Conservation (phyloP, 2,113 vertebrate genomes). For the Coturnix japonica region DNA sequence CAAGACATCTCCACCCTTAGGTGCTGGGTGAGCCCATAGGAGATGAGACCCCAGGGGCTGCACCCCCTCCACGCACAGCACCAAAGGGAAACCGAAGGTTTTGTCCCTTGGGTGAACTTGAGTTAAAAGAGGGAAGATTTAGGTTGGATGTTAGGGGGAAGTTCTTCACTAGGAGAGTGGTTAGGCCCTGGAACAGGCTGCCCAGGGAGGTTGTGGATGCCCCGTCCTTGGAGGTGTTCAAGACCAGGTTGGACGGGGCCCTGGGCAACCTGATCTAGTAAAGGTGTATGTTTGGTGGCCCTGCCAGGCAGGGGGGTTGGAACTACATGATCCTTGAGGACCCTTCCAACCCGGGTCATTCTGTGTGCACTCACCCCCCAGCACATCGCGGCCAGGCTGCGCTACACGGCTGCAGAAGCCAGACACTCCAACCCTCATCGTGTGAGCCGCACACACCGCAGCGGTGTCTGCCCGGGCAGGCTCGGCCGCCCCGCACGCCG, state of each 20-base stretch:
- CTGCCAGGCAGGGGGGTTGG: too few species aligned
- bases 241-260: too few species aligned
- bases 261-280: too few species aligned
- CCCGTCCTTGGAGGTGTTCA: too few species aligned
- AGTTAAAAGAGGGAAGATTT: too few species aligned
- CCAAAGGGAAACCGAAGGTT: accelerated
- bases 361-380: not conserved
- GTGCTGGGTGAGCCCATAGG: not conserved
- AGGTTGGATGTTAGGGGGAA: too few species aligned
- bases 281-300: too few species aligned
- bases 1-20: not conserved
- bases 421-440: accelerated
- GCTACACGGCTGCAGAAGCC: accelerated
- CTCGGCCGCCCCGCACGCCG: accelerated
- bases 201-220: too few species aligned
- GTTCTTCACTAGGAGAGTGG: too few species aligned
- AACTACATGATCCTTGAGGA: too few species aligned
- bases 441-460: not conserved
- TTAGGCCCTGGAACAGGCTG: too few species aligned
- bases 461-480: accelerated
- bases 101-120: not conserved
- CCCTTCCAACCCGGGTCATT: too few species aligned
- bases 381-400: not conserved
- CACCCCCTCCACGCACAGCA: accelerated
- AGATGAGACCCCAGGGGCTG: not conserved